Conservation (phyloP, 2,113 vertebrate genomes). For the Pelusios castaneus region DNA sequence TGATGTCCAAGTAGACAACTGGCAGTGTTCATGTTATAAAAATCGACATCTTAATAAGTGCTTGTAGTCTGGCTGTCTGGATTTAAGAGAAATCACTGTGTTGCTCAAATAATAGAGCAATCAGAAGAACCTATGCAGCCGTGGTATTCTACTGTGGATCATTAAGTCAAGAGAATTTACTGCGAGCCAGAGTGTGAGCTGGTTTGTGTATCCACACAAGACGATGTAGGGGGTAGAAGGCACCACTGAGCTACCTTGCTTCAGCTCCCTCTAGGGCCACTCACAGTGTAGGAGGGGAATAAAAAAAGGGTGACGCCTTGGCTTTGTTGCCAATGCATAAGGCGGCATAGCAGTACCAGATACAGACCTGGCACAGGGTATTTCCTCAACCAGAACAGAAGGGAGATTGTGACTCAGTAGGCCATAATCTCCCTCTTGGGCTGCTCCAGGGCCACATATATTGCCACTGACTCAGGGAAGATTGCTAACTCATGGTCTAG, state of each 20-base stretch:
- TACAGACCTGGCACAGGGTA: background rate
- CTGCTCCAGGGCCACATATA: background rate
- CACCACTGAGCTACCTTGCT: background rate
- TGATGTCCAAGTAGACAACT: background rate
- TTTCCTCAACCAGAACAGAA: background rate
- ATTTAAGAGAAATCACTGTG: background rate
- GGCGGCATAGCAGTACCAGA: background rate
- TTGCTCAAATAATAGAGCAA: background rate
- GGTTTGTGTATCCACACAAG: background rate
- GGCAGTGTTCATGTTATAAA: background rate
- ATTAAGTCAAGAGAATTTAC: background rate
- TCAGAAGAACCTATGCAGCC: background rate
- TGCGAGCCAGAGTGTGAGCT: background rate
- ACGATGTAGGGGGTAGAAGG: background rate
- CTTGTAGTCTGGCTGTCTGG: background rate
- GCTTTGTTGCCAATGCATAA: accelerated
- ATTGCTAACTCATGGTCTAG: background rate
- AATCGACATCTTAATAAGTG: background rate
- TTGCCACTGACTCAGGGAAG: background rate
- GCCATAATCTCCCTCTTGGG: background rate
- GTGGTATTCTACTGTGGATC: background rate
- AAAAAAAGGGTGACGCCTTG: background rate
- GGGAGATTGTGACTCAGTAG: accelerated
- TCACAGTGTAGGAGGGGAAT: background rate
- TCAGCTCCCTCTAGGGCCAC: no score